Conservation (phyloP, 1,140 invertebrate species). For the Himalopsyche phryganea region DNA sequence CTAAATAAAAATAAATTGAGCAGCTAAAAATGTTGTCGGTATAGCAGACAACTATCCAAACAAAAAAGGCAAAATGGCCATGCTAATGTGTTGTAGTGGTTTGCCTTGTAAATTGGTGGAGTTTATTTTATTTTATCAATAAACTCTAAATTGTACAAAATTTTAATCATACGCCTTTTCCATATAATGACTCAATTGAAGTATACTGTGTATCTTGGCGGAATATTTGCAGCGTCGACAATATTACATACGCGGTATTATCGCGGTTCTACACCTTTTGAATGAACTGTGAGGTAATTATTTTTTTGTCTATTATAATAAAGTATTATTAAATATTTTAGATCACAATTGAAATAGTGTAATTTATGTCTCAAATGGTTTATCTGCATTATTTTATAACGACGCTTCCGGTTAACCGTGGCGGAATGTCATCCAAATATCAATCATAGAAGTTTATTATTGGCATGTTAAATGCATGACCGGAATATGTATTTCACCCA, state of each 20-base stretch:
- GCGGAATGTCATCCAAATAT: too few species aligned
- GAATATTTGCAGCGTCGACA: conserved; percentile 8
- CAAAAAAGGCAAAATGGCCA: conserved; percentile 25
- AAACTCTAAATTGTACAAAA: conserved; percentile 11
- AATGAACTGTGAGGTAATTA: conserved; percentile 21
- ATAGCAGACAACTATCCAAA: conserved; percentile 13
- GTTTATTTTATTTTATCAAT: conserved; percentile 24
- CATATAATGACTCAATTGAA: conserved; percentile 18
- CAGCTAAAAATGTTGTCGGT: not conserved
- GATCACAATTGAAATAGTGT: not conserved
- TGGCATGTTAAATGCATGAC: too few species aligned
- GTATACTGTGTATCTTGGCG: conserved; percentile 9
- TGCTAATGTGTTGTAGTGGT: conserved; percentile 17
- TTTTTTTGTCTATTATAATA: conserved; percentile 20
- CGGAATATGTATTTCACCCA: too few species aligned
- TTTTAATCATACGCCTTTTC: conserved; percentile 14
- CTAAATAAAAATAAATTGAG: too few species aligned
- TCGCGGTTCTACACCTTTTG: conserved; percentile 24
- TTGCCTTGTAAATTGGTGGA: conserved; percentile 19
- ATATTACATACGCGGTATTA: conserved; percentile 21
- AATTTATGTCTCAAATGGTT: not conserved
- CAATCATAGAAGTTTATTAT: too few species aligned
- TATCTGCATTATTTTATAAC: not conserved
- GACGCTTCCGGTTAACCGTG: too few species aligned
- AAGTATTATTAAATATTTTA: not conserved